Conservation (phyloP, 2,888 invertebrate genomes). For the Metallyticus violacea region DNA sequence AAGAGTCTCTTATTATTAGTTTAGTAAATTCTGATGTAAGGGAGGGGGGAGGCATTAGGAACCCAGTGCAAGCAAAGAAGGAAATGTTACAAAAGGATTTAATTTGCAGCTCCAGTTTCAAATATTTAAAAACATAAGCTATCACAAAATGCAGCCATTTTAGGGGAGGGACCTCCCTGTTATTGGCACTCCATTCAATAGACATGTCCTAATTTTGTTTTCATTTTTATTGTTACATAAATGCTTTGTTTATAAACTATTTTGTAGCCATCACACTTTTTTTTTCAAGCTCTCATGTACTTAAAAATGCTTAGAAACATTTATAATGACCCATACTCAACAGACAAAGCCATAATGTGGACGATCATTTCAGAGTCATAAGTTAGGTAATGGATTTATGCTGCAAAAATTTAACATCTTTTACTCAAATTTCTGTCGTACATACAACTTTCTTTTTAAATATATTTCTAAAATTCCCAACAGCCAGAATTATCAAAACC, state of each 20-base stretch:
- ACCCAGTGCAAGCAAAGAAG: background rate
- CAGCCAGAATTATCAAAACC: background rate
- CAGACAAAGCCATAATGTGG: background rate
- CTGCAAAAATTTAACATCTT: background rate
- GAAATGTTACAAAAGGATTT: background rate
- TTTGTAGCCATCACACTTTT: background rate
- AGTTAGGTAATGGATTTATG: background rate
- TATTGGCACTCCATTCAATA: background rate
- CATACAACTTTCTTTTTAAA: background rate
- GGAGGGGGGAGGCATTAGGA: background rate
- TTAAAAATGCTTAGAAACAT: background rate
- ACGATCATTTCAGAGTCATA: background rate
- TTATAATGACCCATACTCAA: background rate
- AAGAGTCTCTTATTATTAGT: background rate
- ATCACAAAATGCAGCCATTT: background rate
- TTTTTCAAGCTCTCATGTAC: background rate
- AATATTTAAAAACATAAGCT: no score
- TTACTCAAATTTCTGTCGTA: background rate
- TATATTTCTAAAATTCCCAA: background rate
- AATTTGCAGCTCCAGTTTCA: background rate
- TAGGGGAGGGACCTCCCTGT: background rate
- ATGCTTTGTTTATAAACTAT: background rate
- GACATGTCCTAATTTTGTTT: background rate
- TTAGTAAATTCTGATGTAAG: background rate
- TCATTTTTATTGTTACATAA: background rate